A percentile compares a stretch with the other conserved stretches of the same genome.
Evolutionary conservation across 35 echinoderm and acorn worm genomes (phyloP).

Genomic region (Lytechinus pictus): DNA sequence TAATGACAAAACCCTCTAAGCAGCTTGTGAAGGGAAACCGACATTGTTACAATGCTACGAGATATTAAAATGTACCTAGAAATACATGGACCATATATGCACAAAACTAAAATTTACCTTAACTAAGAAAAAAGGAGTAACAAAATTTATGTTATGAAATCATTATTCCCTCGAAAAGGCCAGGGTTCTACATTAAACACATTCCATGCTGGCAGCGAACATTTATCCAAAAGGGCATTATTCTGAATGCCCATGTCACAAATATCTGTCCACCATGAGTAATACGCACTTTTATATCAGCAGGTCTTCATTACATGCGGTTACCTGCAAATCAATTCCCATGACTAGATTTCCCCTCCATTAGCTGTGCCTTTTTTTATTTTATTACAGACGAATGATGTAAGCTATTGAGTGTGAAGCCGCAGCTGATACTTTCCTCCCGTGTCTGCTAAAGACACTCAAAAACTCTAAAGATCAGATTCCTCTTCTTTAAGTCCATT

Average conservation of each 20-base stretch:
- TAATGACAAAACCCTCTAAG: no score
- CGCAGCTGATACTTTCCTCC: background rate
- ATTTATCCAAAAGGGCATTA: background rate
- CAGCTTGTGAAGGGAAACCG: no score
- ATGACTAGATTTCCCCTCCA: background rate
- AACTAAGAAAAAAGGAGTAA: no score
- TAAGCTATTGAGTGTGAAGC: background rate
- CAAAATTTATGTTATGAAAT: no score
- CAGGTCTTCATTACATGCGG: slow-evolving; percentile 9
- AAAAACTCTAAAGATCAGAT: background rate
- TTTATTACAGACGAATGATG: background rate
- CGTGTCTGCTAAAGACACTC: background rate
- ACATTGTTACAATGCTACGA: no score
- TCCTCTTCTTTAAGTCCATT: background rate
- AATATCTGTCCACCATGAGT: background rate
- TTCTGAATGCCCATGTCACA: background rate
- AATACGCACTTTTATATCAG: background rate
- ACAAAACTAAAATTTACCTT: no score
- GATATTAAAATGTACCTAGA: no score
- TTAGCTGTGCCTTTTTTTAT: background rate
- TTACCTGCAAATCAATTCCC: slow-evolving; percentile 18
- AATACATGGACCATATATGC: no score
- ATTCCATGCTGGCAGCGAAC: background rate
- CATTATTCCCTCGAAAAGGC: background rate
- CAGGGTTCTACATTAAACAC: background rate